A percentile compares a stretch with the other conserved stretches of the same genome.
Conservation (phyloP, 53 echinoderm and acorn worm species). For the Temnopleurus reevesii region DNA sequence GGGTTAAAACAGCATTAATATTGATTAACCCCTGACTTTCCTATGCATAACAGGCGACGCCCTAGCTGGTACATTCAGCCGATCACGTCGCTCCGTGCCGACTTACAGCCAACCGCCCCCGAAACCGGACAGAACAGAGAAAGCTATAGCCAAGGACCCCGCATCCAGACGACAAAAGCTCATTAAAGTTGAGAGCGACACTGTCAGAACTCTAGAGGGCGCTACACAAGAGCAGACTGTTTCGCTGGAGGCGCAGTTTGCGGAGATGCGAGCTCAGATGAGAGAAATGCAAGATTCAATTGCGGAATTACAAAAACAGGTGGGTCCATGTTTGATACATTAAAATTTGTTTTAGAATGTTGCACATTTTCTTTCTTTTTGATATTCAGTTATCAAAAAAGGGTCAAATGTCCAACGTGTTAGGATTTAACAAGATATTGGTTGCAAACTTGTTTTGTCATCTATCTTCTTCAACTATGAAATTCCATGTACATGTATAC, state of each 20-base stretch:
- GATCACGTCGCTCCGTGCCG: slow-evolving; percentile 5
- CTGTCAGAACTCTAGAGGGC: background rate
- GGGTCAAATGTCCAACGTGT: too few relatives aligned
- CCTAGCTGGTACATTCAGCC: background rate
- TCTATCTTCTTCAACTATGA: too few relatives aligned
- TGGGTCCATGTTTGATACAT: too few relatives aligned
- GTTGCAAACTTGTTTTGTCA: too few relatives aligned
- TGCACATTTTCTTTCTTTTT: too few relatives aligned
- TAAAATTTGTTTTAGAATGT: too few relatives aligned
- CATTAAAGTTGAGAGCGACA: background rate
- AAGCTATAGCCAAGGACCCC: slow-evolving; percentile 13
- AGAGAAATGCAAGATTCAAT: slow-evolving; percentile 9
- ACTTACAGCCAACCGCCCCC: background rate
- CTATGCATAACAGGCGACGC: background rate
- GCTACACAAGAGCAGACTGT: background rate
- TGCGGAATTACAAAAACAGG: slow-evolving; percentile 24
- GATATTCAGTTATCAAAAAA: too few relatives aligned
- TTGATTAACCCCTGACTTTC: too few relatives aligned
- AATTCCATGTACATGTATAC: too few relatives aligned
- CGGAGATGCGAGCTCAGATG: slow-evolving; percentile 10
- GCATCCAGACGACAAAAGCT: background rate
- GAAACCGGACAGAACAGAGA: background rate
- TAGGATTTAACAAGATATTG: too few relatives aligned
- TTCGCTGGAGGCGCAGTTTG: slow-evolving; percentile 3
- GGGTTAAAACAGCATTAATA: too few relatives aligned